Percentiles rank a stretch among this genome's conserved stretches.
Evolutionary conservation across 2,113 vertebrate species (phyloP).

Genomic region (Anhinga anhinga): DNA sequence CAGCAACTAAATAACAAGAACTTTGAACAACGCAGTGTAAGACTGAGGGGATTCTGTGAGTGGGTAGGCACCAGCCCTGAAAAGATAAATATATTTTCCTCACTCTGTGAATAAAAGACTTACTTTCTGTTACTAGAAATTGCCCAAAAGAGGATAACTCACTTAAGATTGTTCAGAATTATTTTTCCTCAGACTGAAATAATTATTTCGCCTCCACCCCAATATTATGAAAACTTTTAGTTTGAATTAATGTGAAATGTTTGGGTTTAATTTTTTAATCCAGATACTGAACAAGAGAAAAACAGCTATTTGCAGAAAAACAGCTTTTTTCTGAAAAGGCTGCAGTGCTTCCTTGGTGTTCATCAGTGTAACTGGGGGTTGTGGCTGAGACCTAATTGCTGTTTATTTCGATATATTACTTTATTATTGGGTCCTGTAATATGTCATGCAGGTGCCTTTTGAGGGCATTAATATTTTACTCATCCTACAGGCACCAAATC

Average conservation of each 20-base stretch:
- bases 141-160: not conserved
- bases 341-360: not conserved
- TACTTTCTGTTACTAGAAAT: not conserved
- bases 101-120: not conserved
- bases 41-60: not conserved
- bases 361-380: not conserved
- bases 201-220: not conserved
- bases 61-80: not conserved
- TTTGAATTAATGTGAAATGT: not conserved
- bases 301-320: not conserved
- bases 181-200: not conserved
- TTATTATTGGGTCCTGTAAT: not conserved
- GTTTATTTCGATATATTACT: not conserved
- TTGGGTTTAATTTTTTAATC: not conserved
- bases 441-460: not conserved
- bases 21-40: not conserved
- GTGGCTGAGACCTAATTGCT: not conserved
- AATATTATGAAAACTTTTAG: not conserved
- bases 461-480: not conserved
- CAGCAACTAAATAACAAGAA: not conserved
- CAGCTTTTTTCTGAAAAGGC: not conserved
- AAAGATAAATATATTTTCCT: not conserved
- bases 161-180: not conserved
- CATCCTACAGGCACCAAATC: not conserved
- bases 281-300: not conserved